phyloP scores from a whole-genome alignment of 2,888 invertebrate genomes.

The Cantharis flavilabris region DNA sequence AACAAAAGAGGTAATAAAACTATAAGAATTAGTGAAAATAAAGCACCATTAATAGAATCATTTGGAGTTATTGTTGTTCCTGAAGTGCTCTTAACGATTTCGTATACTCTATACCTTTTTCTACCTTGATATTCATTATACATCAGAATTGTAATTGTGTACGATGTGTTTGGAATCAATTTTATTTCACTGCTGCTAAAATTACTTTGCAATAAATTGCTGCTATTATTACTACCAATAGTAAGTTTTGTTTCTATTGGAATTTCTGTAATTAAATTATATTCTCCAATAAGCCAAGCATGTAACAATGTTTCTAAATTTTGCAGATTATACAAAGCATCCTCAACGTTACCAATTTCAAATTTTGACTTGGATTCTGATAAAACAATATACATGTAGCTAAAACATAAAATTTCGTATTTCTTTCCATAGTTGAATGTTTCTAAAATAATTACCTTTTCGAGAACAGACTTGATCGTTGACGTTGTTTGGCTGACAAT shows the following conservation, averaged over 20 bases:
- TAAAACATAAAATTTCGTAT: constrained; percentile 2
- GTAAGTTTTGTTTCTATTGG: background rate
- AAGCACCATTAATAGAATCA: background rate
- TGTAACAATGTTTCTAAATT: background rate
- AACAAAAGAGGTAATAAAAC: constrained; percentile 21
- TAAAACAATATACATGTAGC: constrained; percentile 14
- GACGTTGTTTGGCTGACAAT: background rate
- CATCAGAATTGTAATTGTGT: background rate
- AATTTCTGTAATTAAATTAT: background rate
- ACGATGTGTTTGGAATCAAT: background rate
- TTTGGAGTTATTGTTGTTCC: background rate
- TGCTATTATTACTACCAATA: background rate
- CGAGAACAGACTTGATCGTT: too few species aligned
- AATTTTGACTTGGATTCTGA: background rate
- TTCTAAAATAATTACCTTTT: background rate
- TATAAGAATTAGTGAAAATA: constrained; percentile 25
- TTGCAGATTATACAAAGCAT: background rate
- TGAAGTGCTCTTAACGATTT: background rate
- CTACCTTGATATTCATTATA: background rate
- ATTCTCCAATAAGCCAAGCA: background rate
- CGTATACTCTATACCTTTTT: background rate
- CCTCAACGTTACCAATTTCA: background rate
- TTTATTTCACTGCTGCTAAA: background rate
- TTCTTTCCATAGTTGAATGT: background rate
- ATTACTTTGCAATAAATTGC: background rate